Base-by-base conservation (phyloP, 1,140 invertebrate genomes). In the Venturia canescens region DNA sequence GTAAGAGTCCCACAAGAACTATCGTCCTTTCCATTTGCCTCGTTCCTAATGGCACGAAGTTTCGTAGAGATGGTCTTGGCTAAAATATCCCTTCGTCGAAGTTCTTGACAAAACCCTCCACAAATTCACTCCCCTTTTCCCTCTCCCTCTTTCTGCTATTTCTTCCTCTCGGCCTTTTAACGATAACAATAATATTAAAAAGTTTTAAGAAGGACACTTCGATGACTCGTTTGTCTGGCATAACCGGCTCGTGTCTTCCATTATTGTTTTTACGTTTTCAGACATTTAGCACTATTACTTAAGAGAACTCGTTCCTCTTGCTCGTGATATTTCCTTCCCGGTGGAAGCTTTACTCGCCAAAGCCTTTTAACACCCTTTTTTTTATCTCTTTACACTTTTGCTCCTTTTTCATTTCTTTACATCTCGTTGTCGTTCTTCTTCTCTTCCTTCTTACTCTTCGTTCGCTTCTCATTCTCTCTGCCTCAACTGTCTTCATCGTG, bases 31-130 rank as follows among this genome's bases (percentile, higher is more conserved):
- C 21, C 21, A 18, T 57, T 57, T 57, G 18, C 53, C 53, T 57
- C n/a, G 18, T 57, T 57, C 53, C 4, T 23, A 57, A 57, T 57
- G 53, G 53, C 5, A 13, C 0, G 21, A 57, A 57, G 5, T 57
- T 57, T 57, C 18, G 18, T 23, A 6, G 53, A 23, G 21, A 57
- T 57, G 18, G 53, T 57, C 21, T 23, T 23, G 53, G 53, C n/a
- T n/a, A 57, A 57, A 57, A 57, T 57, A 57, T 57, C 53, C 53
- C 15, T 57, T 57, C 15, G 53, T 57, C 9, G 53, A 57, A 21
- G 38, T 44, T 44, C 38, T 44, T 44, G 38, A 44, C 38, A 44
- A 44, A 44, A 44, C 5, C 38, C 38, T 44, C 38, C 3, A 44
- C 38, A 9, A 44, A 44, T 44, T 44, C 13, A 44, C 38, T 44